Base-by-base conservation (phyloP, 2,888 invertebrate genomes). In the Ditula angustiorana region DNA sequence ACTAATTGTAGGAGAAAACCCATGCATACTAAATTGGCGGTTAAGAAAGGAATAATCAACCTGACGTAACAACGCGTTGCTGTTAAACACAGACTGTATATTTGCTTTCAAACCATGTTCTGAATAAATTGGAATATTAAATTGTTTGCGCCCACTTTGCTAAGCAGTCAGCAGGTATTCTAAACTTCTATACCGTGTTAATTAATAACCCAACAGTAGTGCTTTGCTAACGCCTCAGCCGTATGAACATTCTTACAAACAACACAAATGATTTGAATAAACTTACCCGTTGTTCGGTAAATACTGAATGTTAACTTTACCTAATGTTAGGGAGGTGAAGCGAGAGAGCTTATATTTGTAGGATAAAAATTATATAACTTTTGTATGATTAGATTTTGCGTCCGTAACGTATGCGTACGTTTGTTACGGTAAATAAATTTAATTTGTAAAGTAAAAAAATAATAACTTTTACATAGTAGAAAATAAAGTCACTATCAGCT, bases 251-350 rank as follows among this genome's bases (percentile, higher is more conserved):
- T 62, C 56, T 49, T 56, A 56, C 47, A 21, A 23, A 53, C 55
- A 46, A 37, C 33, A 47, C 53, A 56, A 56, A 62, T 55, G 56
- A 62, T 62, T 56, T 56, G 56, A 62, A 62, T 62, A 56, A 62
- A 62, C 62, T 49, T 62, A 35, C 47, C 23, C 24, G 37, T 57
- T 56, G 61, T 49, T 35, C 21, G 11, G 62, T 49, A 57, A 62
- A 62, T 30, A 56, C 35, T 33, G 47, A 28, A 55, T 24, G 53
- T 52, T 52, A 61, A 55, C 35, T 47, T 61, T 35, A 46, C 24
- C 26, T 28, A 41, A 46, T 47, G 16, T 24, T 26, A 55, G 46
- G 2, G 53, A 33, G 46, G 19, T 1, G 10, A 10, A 41, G 41
- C 0, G 61, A 28, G 61, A 35, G 46, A 24, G 47, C 35, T 26